Percentiles rank a stretch among this genome's conserved stretches.
These are phyloP conservation scores for Trichogramma evanescens DNA, from an alignment of 2,888 invertebrate genomes.

Conservation along the genomic window DNA sequence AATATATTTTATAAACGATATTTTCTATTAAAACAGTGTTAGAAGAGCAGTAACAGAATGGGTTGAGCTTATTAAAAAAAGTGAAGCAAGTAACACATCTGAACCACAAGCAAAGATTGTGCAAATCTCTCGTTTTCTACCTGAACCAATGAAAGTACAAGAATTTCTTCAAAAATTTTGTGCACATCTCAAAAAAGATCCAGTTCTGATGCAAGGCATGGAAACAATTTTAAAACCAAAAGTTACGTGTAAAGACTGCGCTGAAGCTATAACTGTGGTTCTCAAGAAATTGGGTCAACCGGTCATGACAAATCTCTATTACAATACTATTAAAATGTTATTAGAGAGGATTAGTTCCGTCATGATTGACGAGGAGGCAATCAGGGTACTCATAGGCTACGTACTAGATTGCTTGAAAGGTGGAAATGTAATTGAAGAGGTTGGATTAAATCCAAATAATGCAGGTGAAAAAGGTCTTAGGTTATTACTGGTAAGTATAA, in stretches of 20 bases:
- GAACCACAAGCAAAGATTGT: conserved; percentile 61
- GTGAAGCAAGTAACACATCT: conserved; percentile 57
- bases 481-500: conserved; percentile 63
- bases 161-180: conserved; percentile 82
- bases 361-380: conserved; percentile 87
- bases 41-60: conserved; percentile 80
- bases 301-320: conserved; percentile 90
- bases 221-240: conserved; percentile 81
- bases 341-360: conserved; percentile 92
- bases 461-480: conserved; percentile 86
- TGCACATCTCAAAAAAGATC: conserved; percentile 67
- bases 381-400: conserved; percentile 59
- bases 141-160: conserved; percentile 86
- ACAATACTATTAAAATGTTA: conserved; percentile 92
- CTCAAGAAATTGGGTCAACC: conserved; percentile 90
- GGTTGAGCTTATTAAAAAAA: conserved; percentile 73
- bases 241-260: conserved; percentile 89
- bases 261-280: conserved; percentile 75
- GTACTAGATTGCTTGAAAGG: conserved; percentile 65
- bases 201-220: conserved; percentile 68
- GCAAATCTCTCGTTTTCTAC: conserved; percentile 72
- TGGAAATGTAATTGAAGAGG: conserved; percentile 62
- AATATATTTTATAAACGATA: neutral
- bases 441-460: conserved; percentile 72
- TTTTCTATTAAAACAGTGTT: conserved; percentile 49